phyloP scores from a whole-genome alignment of 2,888 invertebrate genomes.

The Cantharis rufa region DNA sequence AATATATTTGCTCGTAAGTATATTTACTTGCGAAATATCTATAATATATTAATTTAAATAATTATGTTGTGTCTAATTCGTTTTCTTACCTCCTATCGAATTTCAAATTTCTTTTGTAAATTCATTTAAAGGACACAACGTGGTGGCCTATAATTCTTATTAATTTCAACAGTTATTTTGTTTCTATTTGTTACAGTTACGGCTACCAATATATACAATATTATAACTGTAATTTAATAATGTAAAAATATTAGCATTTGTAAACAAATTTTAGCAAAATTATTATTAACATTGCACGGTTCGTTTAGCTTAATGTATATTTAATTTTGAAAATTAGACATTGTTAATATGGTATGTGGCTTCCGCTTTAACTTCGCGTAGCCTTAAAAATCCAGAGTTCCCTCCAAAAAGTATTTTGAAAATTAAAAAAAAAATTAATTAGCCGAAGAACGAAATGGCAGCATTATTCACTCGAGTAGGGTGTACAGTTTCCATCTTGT shows the following conservation, averaged over 20 bases:
- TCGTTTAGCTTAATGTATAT: neutral
- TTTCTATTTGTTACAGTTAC: neutral
- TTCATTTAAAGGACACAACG: neutral
- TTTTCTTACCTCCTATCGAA: too few species aligned
- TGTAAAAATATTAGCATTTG: neutral
- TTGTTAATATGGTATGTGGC: neutral
- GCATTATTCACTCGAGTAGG: too few species aligned
- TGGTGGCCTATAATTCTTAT: neutral
- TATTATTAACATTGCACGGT: neutral
- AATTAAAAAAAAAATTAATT: too few species aligned
- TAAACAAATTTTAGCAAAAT: neutral
- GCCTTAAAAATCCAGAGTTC: neutral
- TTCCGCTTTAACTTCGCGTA: neutral
- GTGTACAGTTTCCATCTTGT: too few species aligned
- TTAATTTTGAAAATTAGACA: neutral
- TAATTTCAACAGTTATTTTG: neutral
- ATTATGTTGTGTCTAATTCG: too few species aligned
- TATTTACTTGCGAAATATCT: neutral
- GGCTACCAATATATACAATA: neutral
- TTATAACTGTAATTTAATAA: neutral
- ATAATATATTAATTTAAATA: neutral
- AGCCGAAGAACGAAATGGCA: too few species aligned
- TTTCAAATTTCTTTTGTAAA: too few species aligned
- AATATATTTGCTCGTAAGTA: neutral
- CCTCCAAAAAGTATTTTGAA: too few species aligned